A percentile compares a stretch with the other conserved stretches of the same genome.
These are phyloP conservation scores for Setophaga kirtlandii DNA, from an alignment of 2,113 vertebrate species.

Conservation along the genomic window DNA sequence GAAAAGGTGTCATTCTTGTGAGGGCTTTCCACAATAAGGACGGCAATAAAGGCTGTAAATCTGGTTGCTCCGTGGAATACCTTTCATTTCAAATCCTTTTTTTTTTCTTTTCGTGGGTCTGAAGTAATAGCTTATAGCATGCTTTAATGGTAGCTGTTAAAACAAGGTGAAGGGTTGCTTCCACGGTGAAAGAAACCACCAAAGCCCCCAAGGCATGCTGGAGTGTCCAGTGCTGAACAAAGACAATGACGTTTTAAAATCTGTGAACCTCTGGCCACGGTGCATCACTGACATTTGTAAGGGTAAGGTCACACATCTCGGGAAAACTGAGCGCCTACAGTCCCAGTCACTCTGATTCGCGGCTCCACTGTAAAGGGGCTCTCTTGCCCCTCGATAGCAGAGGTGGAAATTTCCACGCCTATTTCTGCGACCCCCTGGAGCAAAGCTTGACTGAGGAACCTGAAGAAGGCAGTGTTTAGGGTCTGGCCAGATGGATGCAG, in stretches of 20 bases:
- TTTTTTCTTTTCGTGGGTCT: background rate
- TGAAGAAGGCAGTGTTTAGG: background rate
- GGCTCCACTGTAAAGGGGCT: rapidly evolving
- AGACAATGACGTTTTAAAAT: background rate
- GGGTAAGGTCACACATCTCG: background rate
- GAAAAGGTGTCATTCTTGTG: background rate
- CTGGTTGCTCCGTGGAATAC: background rate
- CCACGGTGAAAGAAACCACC: background rate
- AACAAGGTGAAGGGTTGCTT: background rate
- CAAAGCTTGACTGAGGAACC: background rate
- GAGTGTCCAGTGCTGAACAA: background rate
- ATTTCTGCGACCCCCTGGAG: background rate
- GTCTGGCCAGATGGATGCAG: background rate
- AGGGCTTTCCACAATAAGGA: background rate
- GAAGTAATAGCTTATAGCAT: background rate
- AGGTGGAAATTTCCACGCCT: background rate
- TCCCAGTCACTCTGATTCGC: rapidly evolving
- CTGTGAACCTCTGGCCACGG: background rate
- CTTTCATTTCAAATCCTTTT: background rate
- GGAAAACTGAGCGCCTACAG: background rate
- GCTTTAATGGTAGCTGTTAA: background rate
- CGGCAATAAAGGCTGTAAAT: background rate
- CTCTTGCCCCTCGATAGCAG: background rate
- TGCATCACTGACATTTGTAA: background rate
- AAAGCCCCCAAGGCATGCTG: background rate